These are phyloP conservation scores for Nannospalax galili DNA, from an alignment of 2,113 vertebrate species.

Conservation along the genomic window DNA sequence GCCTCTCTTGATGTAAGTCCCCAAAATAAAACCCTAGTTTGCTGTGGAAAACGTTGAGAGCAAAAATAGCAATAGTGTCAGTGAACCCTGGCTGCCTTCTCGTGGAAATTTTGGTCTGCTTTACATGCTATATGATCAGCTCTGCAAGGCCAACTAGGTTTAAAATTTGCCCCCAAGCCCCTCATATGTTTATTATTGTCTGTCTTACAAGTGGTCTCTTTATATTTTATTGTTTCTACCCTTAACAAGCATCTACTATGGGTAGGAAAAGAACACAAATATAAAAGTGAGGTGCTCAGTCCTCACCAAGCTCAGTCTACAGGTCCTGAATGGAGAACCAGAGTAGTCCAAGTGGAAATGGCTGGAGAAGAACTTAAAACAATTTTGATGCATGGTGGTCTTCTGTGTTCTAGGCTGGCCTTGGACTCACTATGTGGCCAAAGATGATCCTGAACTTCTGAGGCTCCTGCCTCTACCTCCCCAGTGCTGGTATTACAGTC, in stretches of 20 bases:
- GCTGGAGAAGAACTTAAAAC: not conserved
- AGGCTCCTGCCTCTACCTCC: not conserved
- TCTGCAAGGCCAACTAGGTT: not conserved
- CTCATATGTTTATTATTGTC: not conserved
- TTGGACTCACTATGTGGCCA: not conserved
- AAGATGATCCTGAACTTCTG: not conserved
- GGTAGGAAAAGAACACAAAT: not conserved
- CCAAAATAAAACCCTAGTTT: not conserved
- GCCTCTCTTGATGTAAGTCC: not conserved
- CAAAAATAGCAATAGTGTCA: not conserved
- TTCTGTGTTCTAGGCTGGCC: not conserved
- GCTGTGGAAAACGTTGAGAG: not conserved
- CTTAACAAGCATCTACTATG: not conserved
- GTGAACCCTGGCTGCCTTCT: not conserved
- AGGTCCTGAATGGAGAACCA: not conserved
- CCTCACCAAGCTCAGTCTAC: not conserved
- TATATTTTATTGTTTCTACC: not conserved
- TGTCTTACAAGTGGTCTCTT: not conserved
- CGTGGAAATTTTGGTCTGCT: not conserved
- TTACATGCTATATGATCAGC: not conserved
- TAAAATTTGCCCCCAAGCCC: not conserved
- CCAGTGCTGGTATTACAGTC: not conserved
- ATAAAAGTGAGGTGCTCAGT: not conserved
- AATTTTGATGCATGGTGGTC: not conserved
- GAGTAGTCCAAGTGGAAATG: not conserved